Conservation (phyloP, 2,797 vertebrate species). For the Scleropages formosus region DNA sequence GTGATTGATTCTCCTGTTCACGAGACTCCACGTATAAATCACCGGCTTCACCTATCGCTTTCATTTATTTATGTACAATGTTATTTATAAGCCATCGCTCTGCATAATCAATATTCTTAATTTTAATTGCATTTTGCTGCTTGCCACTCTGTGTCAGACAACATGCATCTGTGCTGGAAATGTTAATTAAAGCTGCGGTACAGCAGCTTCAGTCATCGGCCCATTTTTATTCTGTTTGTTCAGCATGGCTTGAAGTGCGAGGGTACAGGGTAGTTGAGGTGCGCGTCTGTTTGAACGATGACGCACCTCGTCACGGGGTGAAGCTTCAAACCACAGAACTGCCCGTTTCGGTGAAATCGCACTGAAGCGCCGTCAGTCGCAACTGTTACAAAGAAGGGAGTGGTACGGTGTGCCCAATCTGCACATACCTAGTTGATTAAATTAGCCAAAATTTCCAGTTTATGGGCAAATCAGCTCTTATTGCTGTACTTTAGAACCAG, state of each 20-base stretch:
- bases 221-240: not conserved
- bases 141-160: slow-evolving; percentile 65
- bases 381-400: not conserved
- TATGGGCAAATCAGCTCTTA: not conserved
- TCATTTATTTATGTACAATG: slow-evolving; percentile 74
- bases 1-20: slow-evolving; percentile 70
- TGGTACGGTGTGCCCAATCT: not conserved
- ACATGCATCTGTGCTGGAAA: slow-evolving; percentile 66
- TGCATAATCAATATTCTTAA: slow-evolving; percentile 75
- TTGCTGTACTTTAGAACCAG: not conserved
- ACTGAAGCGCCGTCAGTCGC: not conserved
- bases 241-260: not conserved
- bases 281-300: not conserved
- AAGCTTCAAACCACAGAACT: slow-evolving; percentile 16
- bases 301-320: slow-evolving; percentile 17
- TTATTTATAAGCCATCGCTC: slow-evolving; percentile 67
- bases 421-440: not conserved
- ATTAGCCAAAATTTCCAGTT: not conserved
- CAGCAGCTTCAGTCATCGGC: not conserved
- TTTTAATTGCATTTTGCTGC: slow-evolving; percentile 76
- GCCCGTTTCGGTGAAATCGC: slow-evolving; percentile 5
- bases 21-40: slow-evolving; percentile 69
- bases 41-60: slow-evolving; percentile 73
- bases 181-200: slow-evolving; percentile 64
- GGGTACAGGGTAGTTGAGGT: not conserved